Conservation (phyloP, 1,140 invertebrate genomes). For the Plectus sambesii region DNA sequence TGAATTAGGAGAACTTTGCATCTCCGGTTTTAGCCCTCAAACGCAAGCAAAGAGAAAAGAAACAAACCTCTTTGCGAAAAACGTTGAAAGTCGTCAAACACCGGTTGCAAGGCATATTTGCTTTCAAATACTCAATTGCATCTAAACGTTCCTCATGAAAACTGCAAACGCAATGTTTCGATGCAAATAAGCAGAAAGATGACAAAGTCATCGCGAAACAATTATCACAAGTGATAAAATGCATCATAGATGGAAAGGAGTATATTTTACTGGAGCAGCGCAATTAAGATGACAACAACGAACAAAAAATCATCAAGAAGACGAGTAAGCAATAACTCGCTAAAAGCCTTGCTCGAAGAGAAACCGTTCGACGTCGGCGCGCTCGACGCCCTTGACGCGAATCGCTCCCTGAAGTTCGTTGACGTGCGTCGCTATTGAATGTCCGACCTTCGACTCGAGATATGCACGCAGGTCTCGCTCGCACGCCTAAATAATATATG, state of each 20-base stretch:
- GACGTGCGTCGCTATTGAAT: conserved; percentile 57
- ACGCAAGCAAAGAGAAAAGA: too few relatives aligned
- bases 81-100: too few relatives aligned
- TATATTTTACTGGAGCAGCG: conserved; percentile 59
- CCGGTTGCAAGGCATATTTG: too few relatives aligned
- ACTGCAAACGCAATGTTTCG: too few relatives aligned
- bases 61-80: too few relatives aligned
- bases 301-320: conserved; percentile 29
- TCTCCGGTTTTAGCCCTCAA: too few relatives aligned
- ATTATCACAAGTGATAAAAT: neutral
- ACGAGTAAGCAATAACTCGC: conserved; percentile 24
- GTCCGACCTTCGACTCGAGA: conserved; percentile 53
- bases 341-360: conserved; percentile 65
- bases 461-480: conserved; percentile 60
- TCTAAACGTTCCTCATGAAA: too few relatives aligned
- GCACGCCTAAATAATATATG: conserved; percentile 48
- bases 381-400: conserved; percentile 63
- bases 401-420: conserved; percentile 65
- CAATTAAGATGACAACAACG: conserved; percentile 55
- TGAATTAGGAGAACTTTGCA: too few relatives aligned
- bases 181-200: too few relatives aligned
- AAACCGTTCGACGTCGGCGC: conserved; percentile 59
- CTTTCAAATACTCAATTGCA: too few relatives aligned
- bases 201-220: too few relatives aligned
- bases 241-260: conserved; percentile 10